phyloP scores from a whole-genome alignment of 2,888 invertebrate species.

The Elgonia sp. region DNA sequence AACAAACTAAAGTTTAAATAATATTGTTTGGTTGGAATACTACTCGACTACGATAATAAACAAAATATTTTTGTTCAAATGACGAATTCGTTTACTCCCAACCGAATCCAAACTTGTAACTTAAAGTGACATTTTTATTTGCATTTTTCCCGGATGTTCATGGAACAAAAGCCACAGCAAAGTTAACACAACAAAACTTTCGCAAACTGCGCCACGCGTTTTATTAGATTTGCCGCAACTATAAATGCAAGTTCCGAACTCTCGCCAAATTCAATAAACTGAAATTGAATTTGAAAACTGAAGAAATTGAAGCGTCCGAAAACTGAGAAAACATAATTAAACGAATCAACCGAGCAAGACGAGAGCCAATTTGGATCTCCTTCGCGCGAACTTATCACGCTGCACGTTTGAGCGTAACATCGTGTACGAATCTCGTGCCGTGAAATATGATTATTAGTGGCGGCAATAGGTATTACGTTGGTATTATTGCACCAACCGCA shows the following conservation, averaged over 20 bases:
- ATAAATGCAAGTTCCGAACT: constrained; percentile 46
- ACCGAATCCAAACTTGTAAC: too few relatives aligned
- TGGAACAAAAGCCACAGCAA: background rate
- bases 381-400: background rate
- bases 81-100: too few relatives aligned
- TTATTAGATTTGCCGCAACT: constrained; percentile 55
- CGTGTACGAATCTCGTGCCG: constrained; percentile 48
- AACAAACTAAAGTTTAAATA: too few relatives aligned
- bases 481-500: constrained; percentile 58
- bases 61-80: too few relatives aligned
- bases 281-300: constrained; percentile 59
- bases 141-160: background rate
- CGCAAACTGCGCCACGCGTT: constrained; percentile 35
- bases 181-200: constrained; percentile 49
- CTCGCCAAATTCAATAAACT: constrained; percentile 47
- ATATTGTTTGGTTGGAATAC: too few relatives aligned
- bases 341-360: constrained; percentile 20
- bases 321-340: constrained; percentile 47
- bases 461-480: constrained; percentile 51
- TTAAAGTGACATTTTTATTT: background rate
- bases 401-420: constrained; percentile 16
- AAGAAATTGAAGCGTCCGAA: constrained; percentile 24
- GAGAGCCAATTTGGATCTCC: constrained; percentile 7
- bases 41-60: too few relatives aligned
- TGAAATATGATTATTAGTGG: constrained; percentile 72